A percentile compares a stretch with the other conserved stretches of the same genome.
Evolutionary conservation across 2,888 invertebrate genomes (phyloP).

Genomic region (Philonicus albiceps): DNA sequence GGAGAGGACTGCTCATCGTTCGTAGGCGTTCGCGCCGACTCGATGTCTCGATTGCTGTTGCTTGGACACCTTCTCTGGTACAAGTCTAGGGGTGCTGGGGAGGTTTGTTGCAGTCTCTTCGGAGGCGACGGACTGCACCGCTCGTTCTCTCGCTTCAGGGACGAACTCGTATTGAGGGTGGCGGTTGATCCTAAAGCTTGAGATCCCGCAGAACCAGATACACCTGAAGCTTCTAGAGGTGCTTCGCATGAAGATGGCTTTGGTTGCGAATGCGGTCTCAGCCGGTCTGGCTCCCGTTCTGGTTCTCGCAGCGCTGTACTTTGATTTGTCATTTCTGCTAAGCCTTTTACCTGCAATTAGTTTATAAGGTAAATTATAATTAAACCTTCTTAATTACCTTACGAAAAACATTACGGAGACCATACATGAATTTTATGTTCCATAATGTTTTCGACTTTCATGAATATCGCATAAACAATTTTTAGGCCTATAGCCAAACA

Average conservation of each 20-base stretch:
- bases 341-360: slow-evolving; percentile 74
- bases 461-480: no score
- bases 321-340: slow-evolving; percentile 91
- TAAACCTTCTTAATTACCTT: background rate
- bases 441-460: no score
- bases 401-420: background rate
- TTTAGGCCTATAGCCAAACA: no score
- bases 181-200: slow-evolving; percentile 60
- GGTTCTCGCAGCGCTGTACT: slow-evolving; percentile 68
- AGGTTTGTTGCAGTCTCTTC: slow-evolving; percentile 49
- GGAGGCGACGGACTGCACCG: slow-evolving; percentile 61
- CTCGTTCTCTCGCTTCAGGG: slow-evolving; percentile 57
- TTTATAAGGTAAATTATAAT: background rate
- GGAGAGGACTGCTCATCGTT: slow-evolving; percentile 50
- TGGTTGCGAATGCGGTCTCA: slow-evolving; percentile 62
- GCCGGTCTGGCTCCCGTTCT: slow-evolving; percentile 65
- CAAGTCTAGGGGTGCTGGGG: slow-evolving; percentile 61
- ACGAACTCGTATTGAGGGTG: slow-evolving; percentile 57
- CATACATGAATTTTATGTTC: no score
- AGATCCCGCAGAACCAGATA: slow-evolving; percentile 53
- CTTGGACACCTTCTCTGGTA: slow-evolving; percentile 61
- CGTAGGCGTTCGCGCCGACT: slow-evolving; percentile 48
- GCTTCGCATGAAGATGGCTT: slow-evolving; percentile 56
- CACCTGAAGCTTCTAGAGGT: slow-evolving; percentile 52
- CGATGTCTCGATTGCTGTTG: slow-evolving; percentile 51